Base-by-base conservation (phyloP, 1,140 invertebrate species). In the Nylanderia fulva region DNA sequence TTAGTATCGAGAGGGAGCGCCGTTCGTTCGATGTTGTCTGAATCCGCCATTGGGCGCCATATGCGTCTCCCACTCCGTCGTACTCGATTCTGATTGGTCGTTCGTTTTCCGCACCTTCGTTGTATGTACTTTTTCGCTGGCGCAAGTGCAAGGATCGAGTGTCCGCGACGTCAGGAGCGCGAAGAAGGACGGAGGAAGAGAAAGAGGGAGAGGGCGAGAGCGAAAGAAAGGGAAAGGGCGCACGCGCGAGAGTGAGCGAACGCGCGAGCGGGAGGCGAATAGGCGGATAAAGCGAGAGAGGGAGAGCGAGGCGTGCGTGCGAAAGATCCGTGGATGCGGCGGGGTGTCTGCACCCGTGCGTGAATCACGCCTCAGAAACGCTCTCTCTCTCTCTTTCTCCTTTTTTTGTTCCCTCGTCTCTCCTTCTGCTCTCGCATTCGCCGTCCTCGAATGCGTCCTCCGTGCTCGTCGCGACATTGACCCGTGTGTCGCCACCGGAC, bases 361-460 rank as follows among this genome's bases (percentile, higher is more conserved):
- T 91, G 91, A 91, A 90, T 91, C 91, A 91, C 91, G 88, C 90
- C 89, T 87, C 48, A 36, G 84, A 86, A 86, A 87, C 85, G 89
- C 85, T 85, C 80, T 86, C 86, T 87, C 63, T 77, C n/a, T 64
- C 39, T 64, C 39, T 52, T n/a, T 66, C n/a, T 45, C 45, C 3
- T 24, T n/a, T 8, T 42, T 8, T 42, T 42, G 15, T 18, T 48
- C 18, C 15, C 4, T 45, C n/a, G n/a, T 45, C 29, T 48, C n/a
- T 63, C 27, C 42, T 24, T 58, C 21, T 29, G 29, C 85, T 76
- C 84, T 76, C 84, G 77, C 75, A n/a, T n/a, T n/a, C 71, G 83
- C 52, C 60, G 75, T 88, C 69, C 85, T 87, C 85, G 63, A 85
- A 64, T 71, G 83, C 85, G 75, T 82, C 84, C 75, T 79, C 75